These are phyloP conservation scores for Drosophila percnosoma DNA, from an alignment of 2,888 invertebrate genomes.

Conservation along the genomic window DNA sequence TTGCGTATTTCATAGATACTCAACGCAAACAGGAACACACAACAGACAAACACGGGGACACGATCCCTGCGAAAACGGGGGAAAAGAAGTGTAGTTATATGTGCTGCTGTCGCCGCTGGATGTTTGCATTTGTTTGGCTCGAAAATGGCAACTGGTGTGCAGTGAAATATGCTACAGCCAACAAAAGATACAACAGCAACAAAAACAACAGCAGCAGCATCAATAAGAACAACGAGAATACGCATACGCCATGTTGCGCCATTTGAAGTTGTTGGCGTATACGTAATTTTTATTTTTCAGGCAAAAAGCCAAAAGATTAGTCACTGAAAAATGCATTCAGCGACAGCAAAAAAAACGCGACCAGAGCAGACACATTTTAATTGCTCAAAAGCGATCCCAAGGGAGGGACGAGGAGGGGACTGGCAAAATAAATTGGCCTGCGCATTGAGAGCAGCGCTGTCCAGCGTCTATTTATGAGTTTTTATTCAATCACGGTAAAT, in stretches of 20 bases:
- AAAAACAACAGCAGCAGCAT: slow-evolving; percentile 39
- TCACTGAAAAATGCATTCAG: slow-evolving; percentile 51
- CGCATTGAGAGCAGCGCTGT: slow-evolving; percentile 30
- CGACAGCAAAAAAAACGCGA: slow-evolving; percentile 35
- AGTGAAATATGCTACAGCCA: slow-evolving; percentile 59
- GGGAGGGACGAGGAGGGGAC: slow-evolving; percentile 2
- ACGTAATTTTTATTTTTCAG: slow-evolving; percentile 74
- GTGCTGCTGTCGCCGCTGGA: slow-evolving; percentile 46
- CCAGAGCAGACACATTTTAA: slow-evolving; percentile 68
- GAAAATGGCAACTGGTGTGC: slow-evolving; percentile 76
- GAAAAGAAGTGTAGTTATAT: slow-evolving; percentile 41
- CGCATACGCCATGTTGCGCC: slow-evolving; percentile 73
- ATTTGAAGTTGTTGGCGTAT: slow-evolving; percentile 75
- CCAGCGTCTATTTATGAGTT: slow-evolving; percentile 55
- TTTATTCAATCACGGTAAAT: slow-evolving; percentile 73
- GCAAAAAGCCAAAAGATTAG: slow-evolving; percentile 54
- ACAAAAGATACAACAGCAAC: slow-evolving; percentile 17
- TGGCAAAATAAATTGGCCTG: slow-evolving; percentile 57
- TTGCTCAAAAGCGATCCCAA: slow-evolving; percentile 63
- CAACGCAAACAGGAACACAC: slow-evolving; percentile 10
- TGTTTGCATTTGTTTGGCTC: slow-evolving; percentile 67
- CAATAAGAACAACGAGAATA: slow-evolving; percentile 44
- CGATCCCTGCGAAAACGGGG: neutral
- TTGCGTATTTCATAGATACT: slow-evolving; percentile 76
- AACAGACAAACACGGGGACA: slow-evolving; percentile 1